These are phyloP conservation scores for Epirrita christyi DNA, from an alignment of 2,888 invertebrate genomes.

Conservation along the genomic window DNA sequence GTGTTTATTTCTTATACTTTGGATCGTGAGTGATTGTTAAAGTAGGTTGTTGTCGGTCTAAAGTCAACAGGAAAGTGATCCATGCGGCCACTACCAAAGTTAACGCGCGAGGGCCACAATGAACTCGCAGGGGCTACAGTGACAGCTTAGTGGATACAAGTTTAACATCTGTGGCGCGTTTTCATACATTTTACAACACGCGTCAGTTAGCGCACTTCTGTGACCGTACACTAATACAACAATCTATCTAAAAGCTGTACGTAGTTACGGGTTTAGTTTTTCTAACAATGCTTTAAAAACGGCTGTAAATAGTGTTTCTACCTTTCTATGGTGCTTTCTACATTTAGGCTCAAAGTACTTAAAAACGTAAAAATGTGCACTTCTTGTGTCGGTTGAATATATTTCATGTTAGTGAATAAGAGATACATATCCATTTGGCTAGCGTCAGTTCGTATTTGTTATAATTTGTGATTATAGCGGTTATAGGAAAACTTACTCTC, in stretches of 20 bases:
- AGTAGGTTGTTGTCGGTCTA: not conserved
- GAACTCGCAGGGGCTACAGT: too few relatives aligned
- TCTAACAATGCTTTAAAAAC: constrained; percentile 35
- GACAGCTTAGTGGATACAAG: too few relatives aligned
- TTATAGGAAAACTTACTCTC: not conserved
- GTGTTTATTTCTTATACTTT: constrained; percentile 14
- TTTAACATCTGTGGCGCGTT: too few relatives aligned
- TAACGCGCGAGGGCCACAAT: too few relatives aligned
- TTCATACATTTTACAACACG: too few relatives aligned
- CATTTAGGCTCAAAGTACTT: constrained; percentile 47
- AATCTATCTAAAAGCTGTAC: constrained; percentile 13
- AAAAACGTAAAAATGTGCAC: constrained; percentile 29
- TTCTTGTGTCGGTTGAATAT: constrained; percentile 37
- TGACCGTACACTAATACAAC: not conserved
- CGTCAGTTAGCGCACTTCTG: too few relatives aligned
- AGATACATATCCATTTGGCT: constrained; percentile 25
- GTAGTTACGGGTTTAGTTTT: constrained; percentile 31
- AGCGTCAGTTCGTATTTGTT: constrained; percentile 7
- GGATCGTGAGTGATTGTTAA: not conserved
- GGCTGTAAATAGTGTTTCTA: constrained; percentile 44
- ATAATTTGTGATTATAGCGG: constrained; percentile 1
- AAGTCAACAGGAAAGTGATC: not conserved
- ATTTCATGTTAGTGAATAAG: constrained; percentile 15
- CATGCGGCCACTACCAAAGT: too few relatives aligned
- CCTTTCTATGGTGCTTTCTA: constrained; percentile 61